Conservation (phyloP, 2,797 vertebrate genomes). For the Oreochromis mossambicus region DNA sequence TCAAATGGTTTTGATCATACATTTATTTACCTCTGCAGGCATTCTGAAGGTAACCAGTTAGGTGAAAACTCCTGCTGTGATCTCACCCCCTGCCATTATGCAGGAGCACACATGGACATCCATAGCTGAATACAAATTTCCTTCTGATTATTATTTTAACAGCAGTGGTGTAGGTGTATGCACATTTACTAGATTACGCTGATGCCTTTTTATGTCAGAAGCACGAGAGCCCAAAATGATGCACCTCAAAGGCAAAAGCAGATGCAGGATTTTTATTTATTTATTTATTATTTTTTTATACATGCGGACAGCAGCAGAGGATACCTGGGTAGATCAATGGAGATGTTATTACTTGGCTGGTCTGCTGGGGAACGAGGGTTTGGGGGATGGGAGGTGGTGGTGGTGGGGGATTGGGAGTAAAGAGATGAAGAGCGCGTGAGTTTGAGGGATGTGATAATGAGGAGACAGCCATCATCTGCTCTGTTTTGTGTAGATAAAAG, state of each 20-base stretch:
- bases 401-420: neutral
- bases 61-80: neutral
- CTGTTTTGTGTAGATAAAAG: constrained; percentile 42
- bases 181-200: neutral
- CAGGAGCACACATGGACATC: neutral
- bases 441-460: constrained; percentile 16
- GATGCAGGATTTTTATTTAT: neutral
- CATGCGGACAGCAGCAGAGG: constrained; percentile 23
- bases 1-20: neutral
- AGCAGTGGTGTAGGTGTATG: neutral
- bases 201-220: neutral
- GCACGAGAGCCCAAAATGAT: neutral
- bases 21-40: neutral
- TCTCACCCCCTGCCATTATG: neutral
- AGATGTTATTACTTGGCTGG: neutral
- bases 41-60: constrained; percentile 20
- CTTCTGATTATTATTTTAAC: constrained; percentile 29
- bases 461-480: constrained; percentile 10
- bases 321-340: constrained; percentile 31
- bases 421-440: constrained; percentile 1
- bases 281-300: neutral
- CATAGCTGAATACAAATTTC: constrained; percentile 23
- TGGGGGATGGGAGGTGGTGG: neutral
- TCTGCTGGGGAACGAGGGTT: neutral
- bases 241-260: neutral